Conservation (phyloP, 2,113 vertebrate genomes). For the Gadus chalcogrammus region DNA sequence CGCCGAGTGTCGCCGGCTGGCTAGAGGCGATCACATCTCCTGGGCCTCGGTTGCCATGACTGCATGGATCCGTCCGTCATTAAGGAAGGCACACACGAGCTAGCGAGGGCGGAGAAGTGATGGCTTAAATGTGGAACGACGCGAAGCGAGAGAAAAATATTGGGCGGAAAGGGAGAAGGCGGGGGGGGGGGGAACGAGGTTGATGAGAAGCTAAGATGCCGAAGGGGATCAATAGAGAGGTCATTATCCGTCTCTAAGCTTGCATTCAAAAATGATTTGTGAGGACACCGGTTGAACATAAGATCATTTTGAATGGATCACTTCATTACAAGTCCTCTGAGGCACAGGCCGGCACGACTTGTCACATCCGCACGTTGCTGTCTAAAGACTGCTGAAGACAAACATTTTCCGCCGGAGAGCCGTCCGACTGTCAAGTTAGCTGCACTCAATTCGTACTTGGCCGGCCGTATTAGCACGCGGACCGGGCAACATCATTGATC, state of each 20-base stretch:
- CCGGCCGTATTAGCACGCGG: conserved; percentile 59
- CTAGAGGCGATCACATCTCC: conserved; percentile 37
- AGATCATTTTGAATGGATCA: conserved; percentile 34
- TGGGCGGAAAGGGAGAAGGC: background rate
- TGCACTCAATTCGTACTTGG: conserved; percentile 58
- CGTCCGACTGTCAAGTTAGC: conserved; percentile 55
- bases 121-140: conserved; percentile 34
- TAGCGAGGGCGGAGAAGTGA: conserved; percentile 17
- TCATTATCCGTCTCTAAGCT: conserved; percentile 16
- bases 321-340: conserved; percentile 39
- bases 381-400: conserved; percentile 48
- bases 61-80: conserved; percentile 52
- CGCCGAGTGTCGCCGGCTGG: conserved; percentile 33
- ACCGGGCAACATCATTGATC: conserved; percentile 61
- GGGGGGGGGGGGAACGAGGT: conserved; percentile 5
- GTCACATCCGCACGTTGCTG: conserved; percentile 56
- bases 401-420: conserved; percentile 46
- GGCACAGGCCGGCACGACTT: conserved; percentile 53
- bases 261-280: conserved; percentile 31
- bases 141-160: conserved; percentile 3
- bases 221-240: conserved; percentile 17
- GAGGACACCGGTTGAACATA: conserved; percentile 25
- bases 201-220: conserved; percentile 1
- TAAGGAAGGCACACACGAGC: conserved; percentile 22
- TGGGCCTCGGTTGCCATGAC: conserved; percentile 46